Evolutionary conservation across 2,797 vertebrate species (phyloP), one percentile per base, ranked within the genome.

Genomic region (Spea hammondii): DNA sequence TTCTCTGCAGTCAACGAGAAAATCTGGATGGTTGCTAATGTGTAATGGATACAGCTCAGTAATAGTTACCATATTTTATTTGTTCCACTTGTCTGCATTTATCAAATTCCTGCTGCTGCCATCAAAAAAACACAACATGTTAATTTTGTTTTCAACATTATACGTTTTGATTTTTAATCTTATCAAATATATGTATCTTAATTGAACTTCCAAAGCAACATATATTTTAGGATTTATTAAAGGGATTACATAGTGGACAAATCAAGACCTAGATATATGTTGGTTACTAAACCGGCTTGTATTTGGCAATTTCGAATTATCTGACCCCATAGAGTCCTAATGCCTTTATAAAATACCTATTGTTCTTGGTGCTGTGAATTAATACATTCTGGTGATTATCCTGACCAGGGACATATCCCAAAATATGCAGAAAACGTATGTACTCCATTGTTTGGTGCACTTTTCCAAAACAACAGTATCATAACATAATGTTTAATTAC

Each of bases 101-200:
- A 85, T 82, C 64, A 86, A n/a, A 9, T 79, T 84, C 87, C 71
- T 79, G 57, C 51, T 70, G 82, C 71, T 83, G 44, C 64, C 12
- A 68, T 64, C 79, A 75, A 82, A 80, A 12, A 84, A 86, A 84
- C 12, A 10, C 64, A 73, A 78, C 73, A 80, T 55, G 51, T 74
- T 82, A 54, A 83, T 79, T 64, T 57, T 88, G 84, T 79, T 74
- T 60, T 85, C 85, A 83, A 60, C 65, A 85, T 77, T 77, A 59
- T 80, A 54, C 11, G 77, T 76, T 83, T 87, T 86, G 83, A 82
- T 84, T 85, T 88, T 86, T 85, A 84, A 84, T 87, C 79, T 85
- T 44, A 86, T 83, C 71, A 79, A 49, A 72, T 87, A 84, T 85
- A 17, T 80, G 77, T 59, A 79, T 6, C 44, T 85, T 86, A 87